These are phyloP conservation scores for Cnemophilus loriae DNA, from an alignment of 2,113 vertebrate species.

Conservation along the genomic window DNA sequence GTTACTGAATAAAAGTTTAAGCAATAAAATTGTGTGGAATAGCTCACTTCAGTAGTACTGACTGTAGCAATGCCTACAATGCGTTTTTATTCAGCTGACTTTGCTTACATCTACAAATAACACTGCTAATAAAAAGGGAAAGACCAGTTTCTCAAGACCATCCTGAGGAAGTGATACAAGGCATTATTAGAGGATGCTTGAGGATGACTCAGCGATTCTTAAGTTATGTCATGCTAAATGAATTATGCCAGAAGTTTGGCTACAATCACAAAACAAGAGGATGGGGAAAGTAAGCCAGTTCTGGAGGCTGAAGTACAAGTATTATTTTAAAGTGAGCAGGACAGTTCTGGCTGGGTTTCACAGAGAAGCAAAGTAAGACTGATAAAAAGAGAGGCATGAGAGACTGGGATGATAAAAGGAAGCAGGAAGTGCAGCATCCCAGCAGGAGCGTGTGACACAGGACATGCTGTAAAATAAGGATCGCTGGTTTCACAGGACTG, in stretches of 20 bases:
- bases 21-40: neutral
- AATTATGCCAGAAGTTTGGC: neutral
- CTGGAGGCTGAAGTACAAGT: neutral
- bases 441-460: neutral
- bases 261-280: neutral
- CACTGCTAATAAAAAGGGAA: neutral
- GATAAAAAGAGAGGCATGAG: neutral
- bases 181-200: neutral
- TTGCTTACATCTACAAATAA: neutral
- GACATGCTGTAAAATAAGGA: neutral
- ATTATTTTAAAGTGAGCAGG: neutral
- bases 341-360: neutral
- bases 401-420: neutral
- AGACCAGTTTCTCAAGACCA: neutral
- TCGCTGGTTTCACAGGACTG: neutral
- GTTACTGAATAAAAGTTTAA: neutral
- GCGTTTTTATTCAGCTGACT: neutral
- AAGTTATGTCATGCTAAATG: neutral
- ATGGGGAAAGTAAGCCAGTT: neutral
- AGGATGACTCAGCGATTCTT: neutral
- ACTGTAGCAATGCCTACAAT: neutral
- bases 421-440: neutral
- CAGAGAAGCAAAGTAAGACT: neutral
- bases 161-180: constrained; percentile 34
- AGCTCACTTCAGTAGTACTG: neutral